Conservation (phyloP, 2,797 vertebrate genomes). For the Lutjanus argentimaculatus region DNA sequence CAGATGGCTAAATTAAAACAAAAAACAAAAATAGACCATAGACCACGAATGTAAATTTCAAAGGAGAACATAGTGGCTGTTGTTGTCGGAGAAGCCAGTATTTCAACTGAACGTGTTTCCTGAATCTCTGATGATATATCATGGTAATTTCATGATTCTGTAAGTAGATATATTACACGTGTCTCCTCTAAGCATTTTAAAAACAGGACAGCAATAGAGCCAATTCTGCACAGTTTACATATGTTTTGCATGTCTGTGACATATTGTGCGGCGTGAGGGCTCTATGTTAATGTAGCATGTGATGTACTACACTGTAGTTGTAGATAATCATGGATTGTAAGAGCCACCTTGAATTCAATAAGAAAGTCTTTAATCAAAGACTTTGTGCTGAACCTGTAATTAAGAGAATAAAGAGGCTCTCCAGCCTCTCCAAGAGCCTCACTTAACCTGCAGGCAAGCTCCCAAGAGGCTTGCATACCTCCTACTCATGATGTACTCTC, state of each 20-base stretch:
- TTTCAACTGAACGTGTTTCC: no score
- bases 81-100: no score
- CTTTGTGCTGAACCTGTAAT: constrained; percentile 71
- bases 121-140: no score
- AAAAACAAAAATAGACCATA: no score
- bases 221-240: background rate
- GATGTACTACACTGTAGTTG: background rate
- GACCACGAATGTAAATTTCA: no score
- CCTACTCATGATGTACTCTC: constrained; percentile 70
- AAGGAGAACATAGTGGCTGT: no score
- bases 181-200: no score
- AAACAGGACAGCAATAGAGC: background rate
- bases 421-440: constrained; percentile 68
- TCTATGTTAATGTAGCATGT: constrained; percentile 16
- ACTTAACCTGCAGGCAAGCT: constrained; percentile 78
- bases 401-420: constrained; percentile 76
- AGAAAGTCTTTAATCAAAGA: constrained; percentile 75
- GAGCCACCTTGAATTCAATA: constrained; percentile 54
- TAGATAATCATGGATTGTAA: constrained; percentile 19
- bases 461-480: constrained; percentile 72
- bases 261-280: background rate
- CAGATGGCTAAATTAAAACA: background rate
- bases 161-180: no score
- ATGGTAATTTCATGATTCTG: no score
- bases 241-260: background rate